phyloP scores from a whole-genome alignment of 2,797 vertebrate species.

The Ara ararauna region DNA sequence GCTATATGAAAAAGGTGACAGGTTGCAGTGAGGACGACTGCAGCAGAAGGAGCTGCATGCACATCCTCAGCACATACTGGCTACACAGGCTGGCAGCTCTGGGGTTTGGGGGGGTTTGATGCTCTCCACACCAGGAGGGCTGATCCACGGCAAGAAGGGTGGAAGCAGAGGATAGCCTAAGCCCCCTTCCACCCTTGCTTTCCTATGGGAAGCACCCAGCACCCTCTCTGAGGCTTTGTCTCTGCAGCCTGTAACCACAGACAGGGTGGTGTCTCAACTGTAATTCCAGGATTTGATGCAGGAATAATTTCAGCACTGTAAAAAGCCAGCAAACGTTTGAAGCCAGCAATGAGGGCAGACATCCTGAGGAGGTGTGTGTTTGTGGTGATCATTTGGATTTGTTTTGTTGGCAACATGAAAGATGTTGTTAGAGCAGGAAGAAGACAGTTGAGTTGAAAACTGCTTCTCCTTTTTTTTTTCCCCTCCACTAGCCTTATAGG shows the following conservation, averaged over 20 bases:
- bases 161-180: background rate
- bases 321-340: background rate
- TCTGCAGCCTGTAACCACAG: background rate
- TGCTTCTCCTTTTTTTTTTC: background rate
- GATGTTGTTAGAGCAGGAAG: background rate
- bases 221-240: background rate
- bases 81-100: background rate
- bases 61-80: background rate
- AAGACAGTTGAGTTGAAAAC: background rate
- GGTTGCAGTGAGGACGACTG: background rate
- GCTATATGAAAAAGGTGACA: background rate
- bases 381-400: slow-evolving; percentile 7
- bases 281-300: slow-evolving; percentile 14
- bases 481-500: background rate
- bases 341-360: background rate
- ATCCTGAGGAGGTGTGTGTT: slow-evolving; percentile 33
- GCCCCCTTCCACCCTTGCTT: background rate
- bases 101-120: background rate
- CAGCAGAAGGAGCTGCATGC: background rate
- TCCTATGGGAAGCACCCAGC: background rate
- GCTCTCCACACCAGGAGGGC: background rate
- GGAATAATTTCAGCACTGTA: slow-evolving; percentile 40
- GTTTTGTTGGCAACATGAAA: background rate
- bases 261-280: slow-evolving; percentile 15
- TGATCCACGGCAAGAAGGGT: background rate